Conservation (phyloP, 2,113 vertebrate genomes). For the Ptychochromis oligacanthus region DNA sequence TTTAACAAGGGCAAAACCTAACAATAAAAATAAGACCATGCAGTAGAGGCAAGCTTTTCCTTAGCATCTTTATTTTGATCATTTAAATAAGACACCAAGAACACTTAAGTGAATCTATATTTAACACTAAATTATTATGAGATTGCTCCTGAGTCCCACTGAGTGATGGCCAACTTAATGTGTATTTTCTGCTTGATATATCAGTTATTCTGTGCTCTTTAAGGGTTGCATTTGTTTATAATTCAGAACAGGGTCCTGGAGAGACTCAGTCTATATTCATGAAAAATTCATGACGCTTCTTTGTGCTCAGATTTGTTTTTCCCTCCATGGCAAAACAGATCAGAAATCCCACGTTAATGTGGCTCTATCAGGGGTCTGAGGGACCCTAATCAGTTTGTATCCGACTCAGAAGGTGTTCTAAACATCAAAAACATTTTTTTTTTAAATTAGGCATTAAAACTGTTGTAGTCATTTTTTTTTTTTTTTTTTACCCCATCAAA, state of each 20-base stretch:
- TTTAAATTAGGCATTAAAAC: neutral
- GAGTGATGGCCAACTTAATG: slow-evolving; percentile 43
- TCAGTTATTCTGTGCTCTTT: slow-evolving; percentile 30
- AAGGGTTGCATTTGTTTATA: slow-evolving; percentile 61
- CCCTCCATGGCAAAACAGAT: slow-evolving; percentile 35
- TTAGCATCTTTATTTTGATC: neutral
- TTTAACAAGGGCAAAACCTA: neutral
- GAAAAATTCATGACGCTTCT: slow-evolving; percentile 77
- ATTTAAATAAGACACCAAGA: neutral
- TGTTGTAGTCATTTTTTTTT: no score
- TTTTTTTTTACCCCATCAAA: no score
- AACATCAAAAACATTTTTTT: neutral
- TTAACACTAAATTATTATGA: slow-evolving; percentile 40
- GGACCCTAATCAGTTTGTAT: slow-evolving; percentile 18
- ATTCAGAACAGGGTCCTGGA: slow-evolving; percentile 63
- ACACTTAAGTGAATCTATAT: neutral
- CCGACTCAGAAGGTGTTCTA: neutral
- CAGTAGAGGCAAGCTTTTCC: neutral
- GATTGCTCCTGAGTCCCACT: slow-evolving; percentile 24
- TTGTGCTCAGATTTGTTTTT: slow-evolving; percentile 69
- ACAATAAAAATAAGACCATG: neutral
- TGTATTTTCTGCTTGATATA: slow-evolving; percentile 39
- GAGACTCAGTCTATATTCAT: slow-evolving; percentile 58
- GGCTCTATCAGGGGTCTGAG: slow-evolving; percentile 30
- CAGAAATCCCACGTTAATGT: slow-evolving; percentile 22